These are phyloP conservation scores for Drosophila bocqueti DNA, from an alignment of 1,140 invertebrate species.

Conservation along the genomic window DNA sequence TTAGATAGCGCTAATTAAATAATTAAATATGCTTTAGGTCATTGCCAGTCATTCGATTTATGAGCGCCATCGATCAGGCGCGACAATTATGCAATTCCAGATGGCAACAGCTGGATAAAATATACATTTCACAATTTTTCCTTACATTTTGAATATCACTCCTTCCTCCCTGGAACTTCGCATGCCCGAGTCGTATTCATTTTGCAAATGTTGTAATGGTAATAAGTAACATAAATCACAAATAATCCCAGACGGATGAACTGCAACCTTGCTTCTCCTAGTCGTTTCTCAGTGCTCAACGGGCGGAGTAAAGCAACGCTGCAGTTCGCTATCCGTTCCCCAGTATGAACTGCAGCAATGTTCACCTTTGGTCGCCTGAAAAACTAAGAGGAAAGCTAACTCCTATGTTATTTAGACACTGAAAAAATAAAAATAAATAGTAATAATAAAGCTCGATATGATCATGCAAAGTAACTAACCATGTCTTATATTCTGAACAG, in stretches of 20 bases:
- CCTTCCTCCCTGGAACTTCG: background rate
- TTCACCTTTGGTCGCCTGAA: background rate
- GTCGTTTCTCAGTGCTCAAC: background rate
- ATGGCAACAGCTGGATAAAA: constrained; percentile 56
- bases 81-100: constrained; percentile 68
- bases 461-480: background rate
- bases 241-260: constrained; percentile 1
- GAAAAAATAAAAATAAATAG: background rate
- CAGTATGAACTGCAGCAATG: background rate
- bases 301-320: constrained; percentile 31
- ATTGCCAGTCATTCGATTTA: constrained; percentile 65
- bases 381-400: background rate
- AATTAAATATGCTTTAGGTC: constrained; percentile 82
- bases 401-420: background rate
- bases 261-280: constrained; percentile 2
- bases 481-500: background rate
- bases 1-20: constrained; percentile 82
- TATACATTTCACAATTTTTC: constrained; percentile 20
- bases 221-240: constrained; percentile 45
- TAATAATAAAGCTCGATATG: no score
- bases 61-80: constrained; percentile 67
- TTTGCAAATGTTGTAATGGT: constrained; percentile 18
- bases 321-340: constrained; percentile 28
- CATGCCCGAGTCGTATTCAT: background rate
- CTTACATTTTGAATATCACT: constrained; percentile 11